Evolutionary conservation across 2,888 invertebrate genomes (phyloP), one percentile per base, ranked within the genome.

Genomic region (Clivina fossor): DNA sequence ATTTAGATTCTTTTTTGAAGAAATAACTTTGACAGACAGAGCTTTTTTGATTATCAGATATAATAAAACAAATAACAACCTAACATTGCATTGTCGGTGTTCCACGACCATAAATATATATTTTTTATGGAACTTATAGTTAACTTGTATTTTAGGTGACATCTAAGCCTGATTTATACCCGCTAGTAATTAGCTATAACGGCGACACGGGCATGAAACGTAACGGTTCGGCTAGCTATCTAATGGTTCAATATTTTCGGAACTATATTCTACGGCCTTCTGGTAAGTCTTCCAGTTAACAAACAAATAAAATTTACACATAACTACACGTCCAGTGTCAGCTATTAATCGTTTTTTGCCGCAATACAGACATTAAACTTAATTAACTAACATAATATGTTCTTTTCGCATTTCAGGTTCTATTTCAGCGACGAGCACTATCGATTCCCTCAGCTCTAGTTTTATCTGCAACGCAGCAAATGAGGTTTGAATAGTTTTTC

Each of bases 391-490:
- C 33, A 11, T 20, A 24, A 30, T 11, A 15, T 51, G 22, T 16
- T 16, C 11, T 48, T 55, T 53, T 51, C n/a, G n/a, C n/a, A 51
- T 75, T 76, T 15, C 69, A 84, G 87, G 86, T 58, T 86, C 90
- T 59, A 68, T 91, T 64, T 90, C 90, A 60, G 90, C 89, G 64
- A 85, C 90, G 60, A 91, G 90, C 75, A 91, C 90, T 62, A 83
- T 88, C 64, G 91, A 91, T 74, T 91, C 90, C 63, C 79, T 91
- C 66, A 90, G 86, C 75, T 91, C 90, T 65, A 90, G 89, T 78
- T 90, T 87, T 75, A 85, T 90, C 74, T 90, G 90, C 76, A 90
- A 84, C 71, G 83, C 88, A 67, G 83, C 88, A 62, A 90, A 90
- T 76, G 90, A 91, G 78, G 86, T 85, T 62, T 76, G 75, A 63